Base-by-base conservation (phyloP, 2,113 vertebrate species). In the Pangasianodon hypophthalmus region DNA sequence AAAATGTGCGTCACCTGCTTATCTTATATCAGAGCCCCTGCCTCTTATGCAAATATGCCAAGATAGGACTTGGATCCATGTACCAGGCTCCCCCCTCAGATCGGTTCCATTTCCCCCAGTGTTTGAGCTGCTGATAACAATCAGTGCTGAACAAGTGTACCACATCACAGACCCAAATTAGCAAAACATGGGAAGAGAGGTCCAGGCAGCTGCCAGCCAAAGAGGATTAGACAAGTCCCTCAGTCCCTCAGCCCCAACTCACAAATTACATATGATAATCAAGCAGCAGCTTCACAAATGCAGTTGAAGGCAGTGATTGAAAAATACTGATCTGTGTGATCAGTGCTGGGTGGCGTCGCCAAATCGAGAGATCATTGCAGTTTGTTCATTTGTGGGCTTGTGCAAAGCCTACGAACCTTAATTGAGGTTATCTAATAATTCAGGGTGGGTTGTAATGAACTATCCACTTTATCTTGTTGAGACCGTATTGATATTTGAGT, bases 201-300 rank as follows among this genome's bases (percentile, higher is more conserved):
- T 95, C 95, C 92, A 97, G 87, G 96, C 95, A 96, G 96, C 96
- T 96, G 96, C 92, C 95, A 96, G 94, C 95, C 96, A 97, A 97
- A 97, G 97, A 95, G 97, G 97, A 97, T 97, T 98, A 97, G 96
- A 97, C 95, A 94, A 96, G 96, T 95, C 94, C 96, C 95, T 94
- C 84, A 14, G 64, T 89, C 90, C 90, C 88, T 82, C 46, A n/a
- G 89, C 80, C 89, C 89, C 85, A 85, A 85, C 89, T 90, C 97
- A 97, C 95, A 96, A 96, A 97, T 97, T 97, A 97, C 97, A 98
- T 97, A 98, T 98, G 97, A 98, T 96, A 97, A 97, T 97, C 97
- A 97, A 97, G 96, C 97, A 96, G 92, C 95, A 97, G 96, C 96
- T 97, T 97, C 97, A 97, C 97, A 98, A 97, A 98, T 97, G 97